Conservation (phyloP, 2,113 vertebrate genomes). For the Archilochus colubris region DNA sequence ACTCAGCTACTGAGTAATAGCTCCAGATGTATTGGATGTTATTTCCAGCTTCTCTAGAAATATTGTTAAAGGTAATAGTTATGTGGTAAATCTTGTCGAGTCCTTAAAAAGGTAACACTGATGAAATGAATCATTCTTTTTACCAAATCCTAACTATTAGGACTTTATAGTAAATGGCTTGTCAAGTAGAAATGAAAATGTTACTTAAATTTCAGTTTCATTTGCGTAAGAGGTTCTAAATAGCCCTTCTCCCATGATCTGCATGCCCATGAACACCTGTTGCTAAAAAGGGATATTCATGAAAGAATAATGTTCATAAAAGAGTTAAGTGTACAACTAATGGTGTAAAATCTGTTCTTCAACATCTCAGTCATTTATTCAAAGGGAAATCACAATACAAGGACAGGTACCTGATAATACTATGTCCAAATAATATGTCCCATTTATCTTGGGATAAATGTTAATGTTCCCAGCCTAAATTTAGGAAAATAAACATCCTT, state of each 20-base stretch:
- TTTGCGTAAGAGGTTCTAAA: neutral
- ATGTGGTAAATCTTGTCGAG: neutral
- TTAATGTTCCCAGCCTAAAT: neutral
- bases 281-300: neutral
- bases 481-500: neutral
- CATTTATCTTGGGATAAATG: neutral
- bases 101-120: neutral
- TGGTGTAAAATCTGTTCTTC: neutral
- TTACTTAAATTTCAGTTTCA: neutral
- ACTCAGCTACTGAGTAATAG: conserved; percentile 76
- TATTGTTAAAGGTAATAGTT: conserved; percentile 36
- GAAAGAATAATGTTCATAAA: neutral
- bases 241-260: neutral
- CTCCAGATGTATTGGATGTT: conserved; percentile 82
- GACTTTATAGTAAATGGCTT: neutral
- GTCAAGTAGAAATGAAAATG: neutral
- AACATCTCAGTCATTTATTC: neutral
- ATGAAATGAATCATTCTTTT: neutral
- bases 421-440: neutral
- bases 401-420: neutral
- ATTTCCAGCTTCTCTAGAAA: conserved; percentile 80
- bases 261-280: neutral
- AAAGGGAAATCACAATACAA: neutral
- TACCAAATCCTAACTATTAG: neutral
- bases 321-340: neutral